Conservation (phyloP, 2,888 invertebrate genomes). For the Plebejus anna region DNA sequence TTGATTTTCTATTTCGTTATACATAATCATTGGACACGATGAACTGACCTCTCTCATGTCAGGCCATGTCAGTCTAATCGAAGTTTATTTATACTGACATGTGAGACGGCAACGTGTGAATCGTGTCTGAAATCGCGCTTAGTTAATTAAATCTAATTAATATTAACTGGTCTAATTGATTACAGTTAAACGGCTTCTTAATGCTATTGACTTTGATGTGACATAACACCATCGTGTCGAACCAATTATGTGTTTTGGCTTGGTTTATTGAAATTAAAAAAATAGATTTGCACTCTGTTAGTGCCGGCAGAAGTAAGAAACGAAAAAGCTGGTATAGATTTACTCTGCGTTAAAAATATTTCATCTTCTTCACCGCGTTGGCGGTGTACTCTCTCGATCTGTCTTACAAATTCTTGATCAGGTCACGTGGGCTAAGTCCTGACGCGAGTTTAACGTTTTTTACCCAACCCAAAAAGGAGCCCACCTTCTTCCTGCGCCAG, state of each 20-base stretch:
- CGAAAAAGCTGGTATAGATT: too few species aligned
- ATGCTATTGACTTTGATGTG: slow-evolving; percentile 30
- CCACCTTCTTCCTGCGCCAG: too few species aligned
- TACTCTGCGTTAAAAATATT: too few species aligned
- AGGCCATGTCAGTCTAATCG: background rate
- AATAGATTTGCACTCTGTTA: background rate
- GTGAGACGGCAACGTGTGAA: slow-evolving; percentile 44
- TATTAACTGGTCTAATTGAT: slow-evolving; percentile 44
- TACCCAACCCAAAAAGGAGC: too few species aligned
- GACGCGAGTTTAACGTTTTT: too few species aligned
- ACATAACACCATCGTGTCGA: background rate
- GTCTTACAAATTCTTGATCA: too few species aligned
- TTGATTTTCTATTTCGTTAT: background rate
- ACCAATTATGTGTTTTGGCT: background rate
- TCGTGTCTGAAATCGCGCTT: slow-evolving; percentile 44
- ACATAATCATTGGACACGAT: background rate
- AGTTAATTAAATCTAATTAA: slow-evolving; percentile 46
- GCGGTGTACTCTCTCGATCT: too few species aligned
- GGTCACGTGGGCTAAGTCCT: too few species aligned
- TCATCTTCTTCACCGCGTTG: too few species aligned
- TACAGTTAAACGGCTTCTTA: slow-evolving; percentile 30
- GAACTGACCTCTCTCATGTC: background rate
- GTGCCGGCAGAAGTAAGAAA: too few species aligned
- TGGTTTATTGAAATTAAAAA: background rate
- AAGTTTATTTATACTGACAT: slow-evolving; percentile 44